phyloP scores from a whole-genome alignment of 2,888 invertebrate genomes.

The Megalurothrips usitatus region DNA sequence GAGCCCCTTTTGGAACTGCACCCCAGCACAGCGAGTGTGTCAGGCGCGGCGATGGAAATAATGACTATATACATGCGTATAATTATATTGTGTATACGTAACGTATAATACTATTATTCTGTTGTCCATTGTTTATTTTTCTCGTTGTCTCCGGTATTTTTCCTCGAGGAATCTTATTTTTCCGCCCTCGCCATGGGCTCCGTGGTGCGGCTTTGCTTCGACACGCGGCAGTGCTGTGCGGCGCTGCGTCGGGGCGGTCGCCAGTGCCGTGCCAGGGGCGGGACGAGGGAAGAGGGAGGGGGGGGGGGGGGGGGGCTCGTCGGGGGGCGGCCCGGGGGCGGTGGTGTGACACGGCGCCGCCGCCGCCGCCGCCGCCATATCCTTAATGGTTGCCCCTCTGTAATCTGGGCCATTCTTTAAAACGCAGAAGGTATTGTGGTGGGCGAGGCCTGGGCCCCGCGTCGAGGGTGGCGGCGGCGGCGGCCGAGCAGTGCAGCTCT shows the following conservation, averaged over 20 bases:
- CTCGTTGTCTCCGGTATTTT: neutral
- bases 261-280: no score
- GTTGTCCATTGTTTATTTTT: no score
- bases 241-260: neutral
- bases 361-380: neutral
- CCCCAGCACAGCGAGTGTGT: no score
- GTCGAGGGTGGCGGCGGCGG: neutral
- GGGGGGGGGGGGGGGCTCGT: neutral
- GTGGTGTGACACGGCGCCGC: neutral
- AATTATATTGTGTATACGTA: no score
- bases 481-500: neutral
- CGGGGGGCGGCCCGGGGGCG: neutral
- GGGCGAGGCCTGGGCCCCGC: neutral
- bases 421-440: slow-evolving; percentile 22
- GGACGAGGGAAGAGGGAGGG: neutral
- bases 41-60: no score
- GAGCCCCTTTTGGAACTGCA: no score
- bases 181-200: neutral
- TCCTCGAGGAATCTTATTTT: neutral
- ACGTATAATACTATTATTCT: no score
- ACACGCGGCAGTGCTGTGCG: neutral
- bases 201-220: neutral
- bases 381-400: slow-evolving; percentile 11
- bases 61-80: no score
- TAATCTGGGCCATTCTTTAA: slow-evolving; percentile 23